Evolutionary conservation across 2,888 invertebrate genomes (phyloP), one percentile per base, ranked within the genome.

Genomic region (Epinotia ramella): DNA sequence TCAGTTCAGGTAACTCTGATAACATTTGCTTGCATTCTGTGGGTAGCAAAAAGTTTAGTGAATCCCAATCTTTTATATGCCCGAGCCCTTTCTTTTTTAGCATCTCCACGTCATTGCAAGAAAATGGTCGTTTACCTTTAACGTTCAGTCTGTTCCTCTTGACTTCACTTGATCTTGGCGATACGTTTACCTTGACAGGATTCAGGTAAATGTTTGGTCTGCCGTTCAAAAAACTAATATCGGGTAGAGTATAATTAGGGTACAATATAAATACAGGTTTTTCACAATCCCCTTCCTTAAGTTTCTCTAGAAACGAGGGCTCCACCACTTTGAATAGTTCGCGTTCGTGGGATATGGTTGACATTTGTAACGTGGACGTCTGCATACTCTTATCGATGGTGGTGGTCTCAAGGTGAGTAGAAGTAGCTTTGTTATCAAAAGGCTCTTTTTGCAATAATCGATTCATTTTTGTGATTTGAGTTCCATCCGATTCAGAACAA

Each of bases 11-110:
- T 83, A 98, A 96, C 88, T 97, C 97, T 18, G 96, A 95, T 68
- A 98, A 88, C 79, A 98, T 95, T 84, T 97, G 96, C 79, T 96
- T 96, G 87, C 97, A 98, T 88, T 99, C 98, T 79, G 95, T 94
- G 4, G 99, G 99, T 78, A 99, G 91, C 67, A 99, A 95, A 80
- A 98, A 97, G 82, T 97, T 98, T 70, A 99, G 93, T 0, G 98
- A 98, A 84, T 98, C 98, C 99, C 99, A 99, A 89, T 99, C 99
- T 86, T 96, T 96, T 11, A 99, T 97, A 86, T 98, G 98, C 60
- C 96, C 95, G 79, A 98, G 96, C 72, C 97, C 97, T 88, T 97
- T 96, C 85, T 96, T 96, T 86, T 96, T 96, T 57, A 98, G 89
- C 78, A 96, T 95, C 89, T 98, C 98, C 69, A 98, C 95, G 85